phyloP scores from a whole-genome alignment of 2,113 vertebrate genomes.

The Arvicanthis niloticus region DNA sequence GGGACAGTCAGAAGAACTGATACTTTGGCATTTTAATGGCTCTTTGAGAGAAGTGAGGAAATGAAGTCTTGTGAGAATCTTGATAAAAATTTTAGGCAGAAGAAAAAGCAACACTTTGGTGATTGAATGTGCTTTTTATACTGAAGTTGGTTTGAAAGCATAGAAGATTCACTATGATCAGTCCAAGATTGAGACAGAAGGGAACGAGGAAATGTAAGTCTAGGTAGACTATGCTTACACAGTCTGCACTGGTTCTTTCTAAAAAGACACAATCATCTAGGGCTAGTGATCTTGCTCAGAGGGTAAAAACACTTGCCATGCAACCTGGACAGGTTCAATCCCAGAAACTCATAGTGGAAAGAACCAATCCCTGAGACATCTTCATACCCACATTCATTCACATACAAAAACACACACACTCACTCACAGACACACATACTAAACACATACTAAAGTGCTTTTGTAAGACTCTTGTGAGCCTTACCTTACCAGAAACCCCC shows the following conservation, averaged over 20 bases:
- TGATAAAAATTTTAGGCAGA: slow-evolving; percentile 25
- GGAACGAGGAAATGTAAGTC: neutral
- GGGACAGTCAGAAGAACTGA: neutral
- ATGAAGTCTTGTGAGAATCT: slow-evolving; percentile 18
- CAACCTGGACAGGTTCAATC: neutral
- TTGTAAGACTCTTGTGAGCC: too few species aligned
- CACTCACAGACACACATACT: neutral
- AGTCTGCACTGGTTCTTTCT: neutral
- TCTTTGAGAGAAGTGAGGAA: neutral
- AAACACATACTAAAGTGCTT: too few species aligned
- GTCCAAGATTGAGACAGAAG: neutral
- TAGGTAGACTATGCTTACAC: neutral
- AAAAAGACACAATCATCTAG: neutral
- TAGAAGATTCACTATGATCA: neutral
- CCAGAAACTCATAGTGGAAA: neutral
- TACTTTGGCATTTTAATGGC: neutral
- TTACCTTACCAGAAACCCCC: too few species aligned
- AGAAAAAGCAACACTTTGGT: neutral
- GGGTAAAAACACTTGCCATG: neutral
- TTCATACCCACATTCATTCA: too few species aligned
- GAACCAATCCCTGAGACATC: neutral
- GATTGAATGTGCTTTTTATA: neutral
- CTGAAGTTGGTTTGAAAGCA: neutral
- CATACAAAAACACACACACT: neutral
- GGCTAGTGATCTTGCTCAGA: neutral